Conservation (phyloP, 2,113 vertebrate genomes). For the Rhizomys pruinosus region DNA sequence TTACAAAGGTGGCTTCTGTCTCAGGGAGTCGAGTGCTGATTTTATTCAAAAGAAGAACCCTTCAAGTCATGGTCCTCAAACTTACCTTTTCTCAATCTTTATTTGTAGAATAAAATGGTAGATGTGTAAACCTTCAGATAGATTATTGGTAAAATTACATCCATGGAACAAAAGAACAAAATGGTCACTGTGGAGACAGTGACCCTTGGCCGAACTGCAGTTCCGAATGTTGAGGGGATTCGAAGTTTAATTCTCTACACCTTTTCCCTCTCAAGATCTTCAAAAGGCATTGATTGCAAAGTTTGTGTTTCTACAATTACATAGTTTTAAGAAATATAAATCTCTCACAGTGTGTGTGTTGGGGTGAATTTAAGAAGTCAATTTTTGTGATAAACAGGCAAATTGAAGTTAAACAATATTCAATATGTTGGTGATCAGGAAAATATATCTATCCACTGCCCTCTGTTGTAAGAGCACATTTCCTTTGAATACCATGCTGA, state of each 20-base stretch:
- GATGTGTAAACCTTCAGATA: constrained; percentile 30
- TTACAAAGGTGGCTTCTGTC: neutral
- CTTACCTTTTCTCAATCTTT: neutral
- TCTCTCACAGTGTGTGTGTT: neutral
- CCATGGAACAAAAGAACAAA: neutral
- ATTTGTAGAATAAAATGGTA: constrained; percentile 52
- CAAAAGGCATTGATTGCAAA: constrained; percentile 42
- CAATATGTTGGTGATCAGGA: neutral
- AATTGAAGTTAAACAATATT: constrained; percentile 14
- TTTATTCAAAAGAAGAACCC: constrained; percentile 5
- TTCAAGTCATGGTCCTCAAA: constrained; percentile 29
- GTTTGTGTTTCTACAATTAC: neutral
- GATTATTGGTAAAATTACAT: constrained; percentile 28
- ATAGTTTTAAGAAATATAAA: constrained; percentile 14
- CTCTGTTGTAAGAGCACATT: constrained; percentile 11
- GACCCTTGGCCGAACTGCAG: neutral
- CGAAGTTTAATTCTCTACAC: neutral
- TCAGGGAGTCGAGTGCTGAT: neutral
- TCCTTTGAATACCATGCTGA: constrained; percentile 30
- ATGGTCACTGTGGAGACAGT: neutral
- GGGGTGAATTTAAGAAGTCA: neutral
- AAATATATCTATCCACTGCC: constrained; percentile 11
- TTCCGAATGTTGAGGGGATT: neutral
- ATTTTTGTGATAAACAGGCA: constrained; percentile 36
- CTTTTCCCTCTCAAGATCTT: constrained; percentile 9